A percentile compares a stretch with the other conserved stretches of the same genome.
Conservation (phyloP, 2,888 invertebrate species). For the Lingula anatina region DNA sequence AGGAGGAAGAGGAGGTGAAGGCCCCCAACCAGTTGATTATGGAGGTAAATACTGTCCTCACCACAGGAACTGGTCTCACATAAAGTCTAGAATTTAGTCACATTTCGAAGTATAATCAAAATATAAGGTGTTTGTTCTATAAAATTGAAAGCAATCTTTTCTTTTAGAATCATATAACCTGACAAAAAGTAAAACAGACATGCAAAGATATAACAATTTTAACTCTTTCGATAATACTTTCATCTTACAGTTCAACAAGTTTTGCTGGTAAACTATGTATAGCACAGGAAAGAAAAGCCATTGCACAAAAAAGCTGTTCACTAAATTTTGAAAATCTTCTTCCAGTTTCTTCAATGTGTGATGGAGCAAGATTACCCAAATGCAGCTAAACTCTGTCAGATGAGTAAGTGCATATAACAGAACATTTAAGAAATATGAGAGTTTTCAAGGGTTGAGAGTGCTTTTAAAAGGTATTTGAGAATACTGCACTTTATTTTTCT, state of each 20-base stretch:
- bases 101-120: background rate
- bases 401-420: slow-evolving; percentile 35
- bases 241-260: background rate
- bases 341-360: slow-evolving; percentile 37
- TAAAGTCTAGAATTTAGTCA: background rate
- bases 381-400: slow-evolving; percentile 41
- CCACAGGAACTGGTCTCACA: background rate
- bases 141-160: background rate
- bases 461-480: too few species aligned
- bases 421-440: too few species aligned
- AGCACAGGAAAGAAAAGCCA: too few species aligned
- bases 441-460: too few species aligned
- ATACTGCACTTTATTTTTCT: too few species aligned
- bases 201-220: too few species aligned
- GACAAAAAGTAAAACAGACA: too few species aligned
- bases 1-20: slow-evolving; percentile 20
- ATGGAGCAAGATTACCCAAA: slow-evolving; percentile 36
- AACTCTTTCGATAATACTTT: background rate
- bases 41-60: slow-evolving; percentile 20
- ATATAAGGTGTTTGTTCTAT: background rate
- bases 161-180: background rate
- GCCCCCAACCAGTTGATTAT: slow-evolving; percentile 37
- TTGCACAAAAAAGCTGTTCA: background rate
- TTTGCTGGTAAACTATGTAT: too few species aligned
- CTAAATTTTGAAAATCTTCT: slow-evolving; percentile 5